Percentiles rank a stretch among this genome's conserved stretches.
These are phyloP conservation scores for Dermatophagoides farinae DNA, from an alignment of 1,140 invertebrate species.

Conservation along the genomic window DNA sequence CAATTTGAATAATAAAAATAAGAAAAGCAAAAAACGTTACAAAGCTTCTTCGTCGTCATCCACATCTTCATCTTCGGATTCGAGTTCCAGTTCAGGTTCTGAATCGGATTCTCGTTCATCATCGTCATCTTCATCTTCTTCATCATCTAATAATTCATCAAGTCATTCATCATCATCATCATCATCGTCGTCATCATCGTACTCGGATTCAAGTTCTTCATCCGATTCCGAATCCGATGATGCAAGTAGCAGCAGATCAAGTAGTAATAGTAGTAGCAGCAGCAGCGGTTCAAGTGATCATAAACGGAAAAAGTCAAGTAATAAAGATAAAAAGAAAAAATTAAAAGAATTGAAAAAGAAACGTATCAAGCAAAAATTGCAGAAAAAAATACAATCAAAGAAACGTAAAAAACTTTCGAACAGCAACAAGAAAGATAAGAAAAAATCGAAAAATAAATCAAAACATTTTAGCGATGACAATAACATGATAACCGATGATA, in stretches of 20 bases:
- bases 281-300: background rate
- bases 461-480: background rate
- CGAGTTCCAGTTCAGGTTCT: background rate
- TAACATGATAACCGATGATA: background rate
- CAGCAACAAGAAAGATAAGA: background rate
- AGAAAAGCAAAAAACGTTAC: slow-evolving; percentile 2
- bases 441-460: background rate
- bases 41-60: background rate
- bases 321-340: background rate
- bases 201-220: background rate
- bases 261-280: background rate
- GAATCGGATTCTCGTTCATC: background rate
- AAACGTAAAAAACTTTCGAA: background rate
- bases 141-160: background rate
- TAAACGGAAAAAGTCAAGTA: background rate
- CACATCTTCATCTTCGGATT: background rate
- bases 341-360: background rate
- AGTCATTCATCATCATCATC: background rate
- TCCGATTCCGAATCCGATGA: background rate
- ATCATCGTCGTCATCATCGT: background rate
- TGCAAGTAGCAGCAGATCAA: background rate
- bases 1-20: background rate
- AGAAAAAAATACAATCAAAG: background rate
- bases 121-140: background rate
- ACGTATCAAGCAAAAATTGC: background rate